A percentile compares a stretch with the other conserved stretches of the same genome.
Evolutionary conservation across 2,113 vertebrate species (phyloP).

Genomic region (Onychostoma macrolepis): DNA sequence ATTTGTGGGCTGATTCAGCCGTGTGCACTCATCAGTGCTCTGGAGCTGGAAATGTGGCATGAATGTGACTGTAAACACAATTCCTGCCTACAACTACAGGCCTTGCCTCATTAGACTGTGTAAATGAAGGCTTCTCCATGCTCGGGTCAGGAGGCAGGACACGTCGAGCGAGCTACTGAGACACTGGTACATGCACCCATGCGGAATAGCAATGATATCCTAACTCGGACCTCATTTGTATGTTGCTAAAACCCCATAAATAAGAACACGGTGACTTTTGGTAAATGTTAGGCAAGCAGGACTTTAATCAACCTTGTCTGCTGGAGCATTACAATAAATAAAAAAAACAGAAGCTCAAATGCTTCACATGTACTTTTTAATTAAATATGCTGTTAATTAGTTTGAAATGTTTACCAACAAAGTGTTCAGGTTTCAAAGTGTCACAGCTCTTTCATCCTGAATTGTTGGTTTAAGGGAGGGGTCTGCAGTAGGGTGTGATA

Average conservation of each 20-base stretch:
- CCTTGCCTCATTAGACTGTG: conserved; percentile 61
- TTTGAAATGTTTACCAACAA: conserved; percentile 61
- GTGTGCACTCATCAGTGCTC: conserved; percentile 57
- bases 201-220: conserved; percentile 49
- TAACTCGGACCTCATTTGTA: conserved; percentile 36
- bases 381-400: conserved; percentile 62
- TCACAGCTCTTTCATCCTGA: conserved; percentile 64
- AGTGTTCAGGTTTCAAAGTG: conserved; percentile 62
- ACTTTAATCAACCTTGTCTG: conserved; percentile 49
- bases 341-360: conserved; percentile 8
- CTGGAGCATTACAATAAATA: conserved; percentile 43
- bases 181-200: conserved; percentile 15
- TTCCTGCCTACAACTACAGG: conserved; percentile 56
- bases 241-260: conserved; percentile 29
- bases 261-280: conserved; percentile 23
- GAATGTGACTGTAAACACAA: conserved; percentile 30
- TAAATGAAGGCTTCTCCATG: conserved; percentile 59
- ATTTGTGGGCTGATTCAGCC: conserved; percentile 69
- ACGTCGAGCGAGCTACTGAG: conserved; percentile 30
- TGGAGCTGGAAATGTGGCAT: conserved; percentile 46
- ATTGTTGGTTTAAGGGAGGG: conserved; percentile 60
- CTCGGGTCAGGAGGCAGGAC: conserved; percentile 48
- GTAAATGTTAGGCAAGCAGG: conserved; percentile 29
- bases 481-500: conserved; percentile 55
- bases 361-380: conserved; percentile 42